phyloP scores from a whole-genome alignment of 2,797 vertebrate genomes.

The Cirrhinus mrigala region DNA sequence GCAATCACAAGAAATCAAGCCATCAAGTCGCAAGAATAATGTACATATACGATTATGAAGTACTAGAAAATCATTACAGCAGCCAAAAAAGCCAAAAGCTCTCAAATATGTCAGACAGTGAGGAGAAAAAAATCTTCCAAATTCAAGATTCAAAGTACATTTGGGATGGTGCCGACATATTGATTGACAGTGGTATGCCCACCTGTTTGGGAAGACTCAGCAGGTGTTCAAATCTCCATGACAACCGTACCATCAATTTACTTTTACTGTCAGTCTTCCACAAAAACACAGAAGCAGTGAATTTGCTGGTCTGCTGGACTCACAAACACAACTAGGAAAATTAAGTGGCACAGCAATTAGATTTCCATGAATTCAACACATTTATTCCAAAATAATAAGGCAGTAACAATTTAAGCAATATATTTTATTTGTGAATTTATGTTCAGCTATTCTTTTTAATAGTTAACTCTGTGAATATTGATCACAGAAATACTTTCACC shows the following conservation, averaged over 20 bases:
- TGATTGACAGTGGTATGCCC: constrained; percentile 62
- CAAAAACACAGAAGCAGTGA: constrained; percentile 41
- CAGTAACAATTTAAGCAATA: too few species aligned
- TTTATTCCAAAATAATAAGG: too few species aligned
- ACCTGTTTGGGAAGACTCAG: constrained; percentile 69
- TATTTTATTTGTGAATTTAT: too few species aligned
- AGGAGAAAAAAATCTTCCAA: neutral
- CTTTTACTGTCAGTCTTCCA: constrained; percentile 72
- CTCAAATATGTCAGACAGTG: neutral
- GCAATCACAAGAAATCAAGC: constrained; percentile 10
- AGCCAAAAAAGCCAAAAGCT: neutral
- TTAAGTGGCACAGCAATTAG: constrained; percentile 76
- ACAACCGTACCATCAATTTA: constrained; percentile 66
- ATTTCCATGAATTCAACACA: neutral
- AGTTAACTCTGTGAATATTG: too few species aligned
- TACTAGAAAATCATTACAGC: constrained; percentile 19
- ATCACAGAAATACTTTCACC: too few species aligned
- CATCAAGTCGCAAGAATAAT: neutral
- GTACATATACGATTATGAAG: neutral
- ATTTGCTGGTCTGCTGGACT: constrained; percentile 57
- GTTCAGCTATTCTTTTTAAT: too few species aligned
- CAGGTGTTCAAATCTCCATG: constrained; percentile 71
- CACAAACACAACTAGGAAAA: constrained; percentile 64
- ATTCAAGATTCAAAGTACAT: constrained; percentile 39
- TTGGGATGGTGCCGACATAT: constrained; percentile 27